Evolutionary conservation across 2,888 invertebrate genomes (phyloP), one percentile per base, ranked within the genome.

Genomic region (Encarsia formosa): DNA sequence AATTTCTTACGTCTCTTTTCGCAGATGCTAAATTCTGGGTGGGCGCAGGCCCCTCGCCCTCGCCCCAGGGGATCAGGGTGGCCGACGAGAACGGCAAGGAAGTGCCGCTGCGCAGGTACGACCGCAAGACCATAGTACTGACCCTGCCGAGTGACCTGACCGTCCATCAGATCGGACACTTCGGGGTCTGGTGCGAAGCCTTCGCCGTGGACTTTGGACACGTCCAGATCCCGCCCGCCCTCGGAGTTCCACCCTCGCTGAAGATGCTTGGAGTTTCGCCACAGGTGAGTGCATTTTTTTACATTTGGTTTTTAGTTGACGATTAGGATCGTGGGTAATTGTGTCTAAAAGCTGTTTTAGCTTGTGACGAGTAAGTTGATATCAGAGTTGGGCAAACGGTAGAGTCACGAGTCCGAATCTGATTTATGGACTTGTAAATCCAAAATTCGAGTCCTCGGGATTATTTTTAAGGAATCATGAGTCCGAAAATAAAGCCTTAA

Each of bases 11-110:
- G n/a, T 18, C 4, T 18, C 2, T 15, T 23, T 23, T 51, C 49
- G 59, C 78, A 91, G 93, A 94, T 75, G 92, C 92, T 1, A 92
- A 93, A 77, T 94, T 94, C 76, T 93, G 93, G 91, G 91, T 90
- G 58, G 94, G 94, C 1, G 79, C 84, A 44, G 93, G 93, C 2
- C 77, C 83, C 23, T 83, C 85, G 66, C 91, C 92, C 0, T 83
- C 88, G 1, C 84, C 91, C 2, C 86, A 88, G 65, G 94, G 93
- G 31, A 82, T 88, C 57, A 81, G 90, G 45, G 87, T 94, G 34
- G 88, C 93, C 0, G 93, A 94, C 73, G 94, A 94, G 77, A 93
- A 93, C 70, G 94, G 94, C 61, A 88, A 88, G 68, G 86, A 86
- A 68, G 71, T 77, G 24, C 91, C 92, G 2, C 77, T 94, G 52